Evolutionary conservation across 2,113 vertebrate species (phyloP).

Genomic region (rat (Rattus norvegicus)): DNA sequence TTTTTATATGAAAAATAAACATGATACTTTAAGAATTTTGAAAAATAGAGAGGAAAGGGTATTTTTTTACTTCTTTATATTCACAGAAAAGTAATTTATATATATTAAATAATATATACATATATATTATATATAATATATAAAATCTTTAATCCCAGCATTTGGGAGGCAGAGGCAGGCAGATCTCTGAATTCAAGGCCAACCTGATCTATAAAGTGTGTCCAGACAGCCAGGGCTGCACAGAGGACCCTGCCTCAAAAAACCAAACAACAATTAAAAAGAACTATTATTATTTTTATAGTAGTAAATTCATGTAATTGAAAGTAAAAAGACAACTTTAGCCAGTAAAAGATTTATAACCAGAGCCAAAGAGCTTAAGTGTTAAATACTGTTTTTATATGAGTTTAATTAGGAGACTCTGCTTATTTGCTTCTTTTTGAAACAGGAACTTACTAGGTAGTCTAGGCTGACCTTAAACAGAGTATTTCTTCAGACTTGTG

Average conservation of each 20-base stretch:
- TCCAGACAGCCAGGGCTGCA: too few species aligned
- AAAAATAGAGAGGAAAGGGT: neutral
- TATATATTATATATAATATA: too few species aligned
- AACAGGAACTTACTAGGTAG: neutral
- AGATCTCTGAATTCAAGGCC: too few species aligned
- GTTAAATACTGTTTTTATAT: constrained; percentile 34
- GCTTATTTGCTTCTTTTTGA: neutral
- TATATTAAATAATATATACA: neutral
- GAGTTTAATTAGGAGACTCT: neutral
- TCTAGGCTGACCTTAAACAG: neutral
- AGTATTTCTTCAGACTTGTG: neutral
- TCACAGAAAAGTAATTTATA: neutral
- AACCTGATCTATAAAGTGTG: too few species aligned
- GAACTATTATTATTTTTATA: constrained; percentile 48
- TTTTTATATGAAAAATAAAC: constrained; percentile 54
- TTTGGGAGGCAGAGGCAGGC: too few species aligned
- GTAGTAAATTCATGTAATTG: constrained; percentile 31
- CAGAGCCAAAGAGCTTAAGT: constrained; percentile 6
- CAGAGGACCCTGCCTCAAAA: neutral
- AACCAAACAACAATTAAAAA: neutral
- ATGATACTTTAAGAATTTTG: constrained; percentile 49
- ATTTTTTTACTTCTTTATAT: neutral
- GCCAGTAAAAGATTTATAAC: constrained; percentile 7
- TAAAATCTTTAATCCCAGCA: too few species aligned
- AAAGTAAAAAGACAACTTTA: constrained; percentile 53